These are phyloP conservation scores for Drosophila parvula DNA, from an alignment of 1,140 invertebrate genomes.

Conservation along the genomic window DNA sequence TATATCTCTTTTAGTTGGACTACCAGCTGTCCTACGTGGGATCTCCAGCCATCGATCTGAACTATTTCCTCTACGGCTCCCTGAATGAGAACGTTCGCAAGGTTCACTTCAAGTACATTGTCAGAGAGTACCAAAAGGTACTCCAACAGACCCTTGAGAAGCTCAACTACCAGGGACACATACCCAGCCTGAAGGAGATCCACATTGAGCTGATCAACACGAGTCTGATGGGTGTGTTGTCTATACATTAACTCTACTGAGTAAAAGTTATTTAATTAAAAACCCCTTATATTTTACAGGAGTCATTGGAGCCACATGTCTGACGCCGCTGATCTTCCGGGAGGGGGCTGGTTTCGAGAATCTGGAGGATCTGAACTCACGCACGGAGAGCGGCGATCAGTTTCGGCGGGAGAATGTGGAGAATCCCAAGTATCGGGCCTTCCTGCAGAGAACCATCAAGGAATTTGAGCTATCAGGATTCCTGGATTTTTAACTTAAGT, in stretches of 20 bases:
- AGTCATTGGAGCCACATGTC: constrained; percentile 80
- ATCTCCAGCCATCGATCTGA: constrained; percentile 86
- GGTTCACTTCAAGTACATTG: constrained; percentile 85
- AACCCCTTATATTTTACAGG: constrained; percentile 34
- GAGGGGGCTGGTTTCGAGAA: constrained; percentile 68
- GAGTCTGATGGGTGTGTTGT: constrained; percentile 66
- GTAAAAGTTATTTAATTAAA: too few species aligned
- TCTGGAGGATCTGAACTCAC: constrained; percentile 70
- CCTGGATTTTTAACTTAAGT: constrained; percentile 66
- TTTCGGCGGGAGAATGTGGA: constrained; percentile 77
- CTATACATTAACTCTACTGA: background rate
- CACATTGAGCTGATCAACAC: constrained; percentile 80
- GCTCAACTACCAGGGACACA: constrained; percentile 68
- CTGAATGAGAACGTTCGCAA: constrained; percentile 85
- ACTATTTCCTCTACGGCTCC: constrained; percentile 86
- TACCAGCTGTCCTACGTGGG: constrained; percentile 86
- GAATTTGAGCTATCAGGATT: constrained; percentile 80
- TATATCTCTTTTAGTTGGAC: constrained; percentile 85
- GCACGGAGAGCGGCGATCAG: constrained; percentile 69
- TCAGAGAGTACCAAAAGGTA: constrained; percentile 85
- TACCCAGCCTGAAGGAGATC: constrained; percentile 77
- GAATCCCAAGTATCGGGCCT: constrained; percentile 79
- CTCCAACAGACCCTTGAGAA: constrained; percentile 70
- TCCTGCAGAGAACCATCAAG: constrained; percentile 76
- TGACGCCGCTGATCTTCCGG: constrained; percentile 77